Percentiles rank a stretch among this genome's conserved stretches.
These are phyloP conservation scores for Asarcornis scutulata DNA, from an alignment of 2,113 vertebrate species.

Conservation along the genomic window DNA sequence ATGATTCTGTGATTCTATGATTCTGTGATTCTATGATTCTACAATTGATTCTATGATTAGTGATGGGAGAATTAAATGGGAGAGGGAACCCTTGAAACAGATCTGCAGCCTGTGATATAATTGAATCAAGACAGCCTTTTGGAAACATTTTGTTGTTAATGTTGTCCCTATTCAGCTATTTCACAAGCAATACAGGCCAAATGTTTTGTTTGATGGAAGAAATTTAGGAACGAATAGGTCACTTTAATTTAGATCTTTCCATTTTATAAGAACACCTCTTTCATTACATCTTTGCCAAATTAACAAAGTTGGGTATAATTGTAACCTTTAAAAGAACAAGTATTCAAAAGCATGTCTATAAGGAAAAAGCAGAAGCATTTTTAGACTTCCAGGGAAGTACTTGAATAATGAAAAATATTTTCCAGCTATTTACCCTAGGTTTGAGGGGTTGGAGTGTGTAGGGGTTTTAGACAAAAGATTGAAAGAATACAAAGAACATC, in stretches of 20 bases:
- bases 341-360: background rate
- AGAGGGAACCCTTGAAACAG: constrained; percentile 28
- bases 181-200: background rate
- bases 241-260: background rate
- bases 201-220: background rate
- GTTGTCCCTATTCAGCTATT: background rate
- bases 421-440: background rate
- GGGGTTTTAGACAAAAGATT: background rate
- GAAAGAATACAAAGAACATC: background rate
- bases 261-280: background rate
- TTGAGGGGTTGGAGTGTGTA: background rate
- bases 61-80: background rate
- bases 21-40: too few species aligned
- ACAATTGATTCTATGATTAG: background rate
- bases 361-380: background rate
- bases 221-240: background rate
- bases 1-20: too few species aligned
- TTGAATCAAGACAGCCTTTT: background rate
- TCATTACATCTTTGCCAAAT: background rate
- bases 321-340: background rate
- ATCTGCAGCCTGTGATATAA: background rate
- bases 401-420: background rate
- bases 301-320: background rate
- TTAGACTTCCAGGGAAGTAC: background rate
- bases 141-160: background rate